A percentile compares a stretch with the other conserved stretches of the same genome.
Evolutionary conservation across 2,888 invertebrate genomes (phyloP).

Genomic region (Lycophotia porphyrea): DNA sequence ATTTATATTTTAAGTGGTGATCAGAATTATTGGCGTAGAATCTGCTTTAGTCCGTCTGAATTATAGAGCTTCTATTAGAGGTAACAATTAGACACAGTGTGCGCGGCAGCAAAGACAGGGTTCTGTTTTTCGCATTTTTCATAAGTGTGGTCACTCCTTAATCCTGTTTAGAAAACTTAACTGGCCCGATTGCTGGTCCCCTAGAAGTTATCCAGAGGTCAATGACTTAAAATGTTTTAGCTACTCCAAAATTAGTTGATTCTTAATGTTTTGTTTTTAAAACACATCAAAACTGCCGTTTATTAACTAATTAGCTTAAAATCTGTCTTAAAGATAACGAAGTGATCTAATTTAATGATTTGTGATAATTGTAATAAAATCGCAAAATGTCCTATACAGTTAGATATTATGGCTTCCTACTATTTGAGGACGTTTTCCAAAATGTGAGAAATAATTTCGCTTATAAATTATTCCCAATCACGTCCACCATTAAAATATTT

Average conservation of each 20-base stretch:
- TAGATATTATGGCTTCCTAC: slow-evolving; percentile 28
- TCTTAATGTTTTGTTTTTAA: neutral
- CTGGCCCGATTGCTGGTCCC: neutral
- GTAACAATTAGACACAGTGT: neutral
- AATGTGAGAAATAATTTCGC: slow-evolving; percentile 24
- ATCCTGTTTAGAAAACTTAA: neutral
- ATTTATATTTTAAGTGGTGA: neutral
- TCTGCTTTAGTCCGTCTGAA: neutral
- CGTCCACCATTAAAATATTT: slow-evolving; percentile 23
- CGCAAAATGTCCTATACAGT: neutral
- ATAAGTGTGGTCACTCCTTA: neutral
- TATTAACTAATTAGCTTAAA: slow-evolving; percentile 9
- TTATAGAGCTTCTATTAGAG: neutral
- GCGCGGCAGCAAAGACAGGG: too few species aligned
- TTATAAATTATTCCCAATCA: slow-evolving; percentile 32
- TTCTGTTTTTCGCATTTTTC: neutral
- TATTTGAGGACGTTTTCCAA: slow-evolving; percentile 3
- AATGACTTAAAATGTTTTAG: neutral
- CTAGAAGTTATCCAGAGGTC: neutral
- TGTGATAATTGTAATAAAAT: neutral
- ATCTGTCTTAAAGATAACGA: neutral
- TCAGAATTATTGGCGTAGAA: neutral
- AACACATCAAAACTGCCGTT: neutral
- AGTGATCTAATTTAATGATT: slow-evolving; percentile 19
- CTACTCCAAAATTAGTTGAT: neutral